Evolutionary conservation across 2,888 invertebrate genomes (phyloP), one percentile per base, ranked within the genome.

Genomic region (Alentia gelatinosa): DNA sequence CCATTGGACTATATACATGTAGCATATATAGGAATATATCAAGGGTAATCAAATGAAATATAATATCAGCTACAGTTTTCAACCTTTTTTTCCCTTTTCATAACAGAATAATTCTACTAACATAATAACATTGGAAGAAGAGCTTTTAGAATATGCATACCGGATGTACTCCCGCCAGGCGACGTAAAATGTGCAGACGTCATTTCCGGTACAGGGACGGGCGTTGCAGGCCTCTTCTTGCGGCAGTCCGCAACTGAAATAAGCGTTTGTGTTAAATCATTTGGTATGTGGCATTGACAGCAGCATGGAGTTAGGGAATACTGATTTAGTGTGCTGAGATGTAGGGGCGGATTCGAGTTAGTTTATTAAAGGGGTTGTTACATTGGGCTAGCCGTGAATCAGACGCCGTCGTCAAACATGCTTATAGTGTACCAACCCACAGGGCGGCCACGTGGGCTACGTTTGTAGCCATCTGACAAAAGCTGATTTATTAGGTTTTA

Each of bases 111-210:
- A n/a, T 30, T 30, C 12, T 23, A 12, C n/a, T 9, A 68, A 68
- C 9, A 5, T 79, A 26, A 7, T 30, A 5, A 15, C 35, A 37
- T n/a, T 79, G 23, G 7, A 79, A 35, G 79, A 35, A 19, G 79
- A 7, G 23, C 19, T 30, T 26, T 79, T 7, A 79, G 9, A 4
- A 33, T 4, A 33, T 40, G 7, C 84, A 12, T 42, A 84, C 84
- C 42, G 37, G 30, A 40, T 42, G 42, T 84, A 84, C 84, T 84
- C 7, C 30, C 47, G 4, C 84, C 84, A 84, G 5, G 84, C 84
- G 7, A 84, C 42, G 47, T 84, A 84, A 30, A 40, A 84, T 5
- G 39, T 84, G 30, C 84, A 84, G 4, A 84, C 84, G 84, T 84
- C 84, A 9, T 84, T 84, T 15, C 19, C 39, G 4, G 39, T 84